Evolutionary conservation across 2,888 invertebrate genomes (phyloP), one percentile per base, ranked within the genome.

Genomic region (Saturnia pavonia): DNA sequence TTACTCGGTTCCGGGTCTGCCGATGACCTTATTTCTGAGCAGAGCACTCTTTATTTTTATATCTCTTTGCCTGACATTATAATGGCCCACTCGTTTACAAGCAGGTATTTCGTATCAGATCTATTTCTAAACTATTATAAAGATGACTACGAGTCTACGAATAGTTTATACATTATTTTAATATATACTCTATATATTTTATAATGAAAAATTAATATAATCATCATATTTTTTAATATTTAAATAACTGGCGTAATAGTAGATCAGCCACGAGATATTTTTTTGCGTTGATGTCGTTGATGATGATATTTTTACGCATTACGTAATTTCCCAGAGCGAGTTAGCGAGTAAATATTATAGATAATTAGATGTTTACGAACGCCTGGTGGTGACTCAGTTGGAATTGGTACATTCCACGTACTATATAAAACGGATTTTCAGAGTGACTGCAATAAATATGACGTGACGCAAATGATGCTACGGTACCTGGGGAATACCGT

Each of bases 1-100:
- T 90, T 93, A 92, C 84, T 88, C 87, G 87, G 92, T 93, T 93
- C 92, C 92, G 93, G 93, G 90, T 91, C 82, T 87, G 89, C 82
- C 86, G 88, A 86, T 88, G 92, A 91, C 94, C 93, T 91, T 93
- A 93, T 92, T 93, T 89, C 88, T 88, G 83, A 83, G 80, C 82
- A 85, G 88, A 85, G 85, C 82, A 87, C 91, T 91, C 87, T 90
- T 89, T 91, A 90, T 90, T 91, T 91, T 91, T 90, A 88, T 88
- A 91, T 88, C 87, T 90, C 88, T 87, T 85, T 85, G 89, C 86
- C 83, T 85, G 86, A 85, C 83, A 82, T 83, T 83, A 84, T 83
- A 81, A 83, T 78, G 74, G 77, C 78, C 77, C 79, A 75, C 78
- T 80, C 77, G 75, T 75, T 80, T 75, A 76, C 75, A 75, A 80